phyloP scores from a whole-genome alignment of 2,113 vertebrate genomes.

The Oreochromis tanganicae region DNA sequence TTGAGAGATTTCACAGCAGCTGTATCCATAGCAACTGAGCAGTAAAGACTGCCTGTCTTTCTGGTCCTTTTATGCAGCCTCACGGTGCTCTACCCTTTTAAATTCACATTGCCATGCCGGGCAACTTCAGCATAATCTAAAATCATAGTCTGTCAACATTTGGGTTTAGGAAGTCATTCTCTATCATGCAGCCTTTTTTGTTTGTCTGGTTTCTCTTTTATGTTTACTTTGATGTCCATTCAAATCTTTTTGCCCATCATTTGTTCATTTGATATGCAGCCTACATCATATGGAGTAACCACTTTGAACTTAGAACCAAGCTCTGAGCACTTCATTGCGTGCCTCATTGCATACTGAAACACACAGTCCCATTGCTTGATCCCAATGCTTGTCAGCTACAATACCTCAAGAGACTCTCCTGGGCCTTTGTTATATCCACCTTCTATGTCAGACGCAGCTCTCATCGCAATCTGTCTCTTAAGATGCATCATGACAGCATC shows the following conservation, averaged over 20 bases:
- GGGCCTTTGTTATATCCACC: not conserved
- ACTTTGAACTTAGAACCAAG: not conserved
- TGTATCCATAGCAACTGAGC: constrained; percentile 11
- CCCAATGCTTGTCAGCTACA: not conserved
- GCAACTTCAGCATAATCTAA: not conserved
- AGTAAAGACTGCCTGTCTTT: not conserved
- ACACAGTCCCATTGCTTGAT: not conserved
- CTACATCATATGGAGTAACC: not conserved
- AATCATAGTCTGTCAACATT: not conserved
- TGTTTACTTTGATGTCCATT: not conserved
- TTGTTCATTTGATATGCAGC: not conserved
- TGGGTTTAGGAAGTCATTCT: not conserved
- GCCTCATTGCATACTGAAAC: not conserved
- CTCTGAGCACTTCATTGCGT: not conserved
- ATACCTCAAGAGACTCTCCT: not conserved
- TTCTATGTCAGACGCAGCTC: constrained; percentile 6
- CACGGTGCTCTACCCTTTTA: not conserved
- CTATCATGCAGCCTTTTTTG: not conserved
- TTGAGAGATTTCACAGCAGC: not conserved
- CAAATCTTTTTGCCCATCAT: not conserved
- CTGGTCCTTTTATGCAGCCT: not conserved
- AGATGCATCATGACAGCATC: constrained; percentile 30
- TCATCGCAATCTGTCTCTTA: constrained; percentile 28
- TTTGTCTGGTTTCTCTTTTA: not conserved
- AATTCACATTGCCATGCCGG: not conserved